Percentiles rank a stretch among this genome's conserved stretches.
Evolutionary conservation across 2,113 vertebrate genomes (phyloP).

Genomic region (Xenopus laevis): DNA sequence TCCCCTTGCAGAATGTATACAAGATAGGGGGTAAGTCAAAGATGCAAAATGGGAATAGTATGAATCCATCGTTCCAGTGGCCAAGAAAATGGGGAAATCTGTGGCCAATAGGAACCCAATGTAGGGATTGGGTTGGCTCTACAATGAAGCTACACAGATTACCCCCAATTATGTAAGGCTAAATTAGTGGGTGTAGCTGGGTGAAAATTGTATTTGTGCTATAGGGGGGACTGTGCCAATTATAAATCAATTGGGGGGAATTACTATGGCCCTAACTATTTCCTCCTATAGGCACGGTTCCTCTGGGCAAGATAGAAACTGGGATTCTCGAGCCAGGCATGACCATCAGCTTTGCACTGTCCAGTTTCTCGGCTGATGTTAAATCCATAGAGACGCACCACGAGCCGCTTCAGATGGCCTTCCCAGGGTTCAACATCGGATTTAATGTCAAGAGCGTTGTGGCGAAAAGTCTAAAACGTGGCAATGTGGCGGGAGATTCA

Average conservation of each 20-base stretch:
- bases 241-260: too few species aligned
- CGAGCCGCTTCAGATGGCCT: slow-evolving; percentile 59
- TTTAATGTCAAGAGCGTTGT: slow-evolving; percentile 70
- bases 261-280: too few species aligned
- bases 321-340: slow-evolving; percentile 73
- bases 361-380: slow-evolving; percentile 63
- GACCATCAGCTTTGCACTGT: slow-evolving; percentile 65
- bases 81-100: too few species aligned
- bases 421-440: slow-evolving; percentile 67
- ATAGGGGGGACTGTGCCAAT: too few species aligned
- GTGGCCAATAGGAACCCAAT: too few species aligned
- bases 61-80: too few species aligned
- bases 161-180: too few species aligned
- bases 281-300: slow-evolving; percentile 57
- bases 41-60: too few species aligned
- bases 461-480: slow-evolving; percentile 65
- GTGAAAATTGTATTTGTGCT: too few species aligned
- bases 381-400: slow-evolving; percentile 70
- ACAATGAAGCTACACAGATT: too few species aligned
- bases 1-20: slow-evolving; percentile 76
- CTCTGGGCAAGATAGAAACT: slow-evolving; percentile 63
- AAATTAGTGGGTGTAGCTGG: too few species aligned
- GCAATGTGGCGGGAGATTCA: slow-evolving; percentile 65
- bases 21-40: slow-evolving; percentile 68
- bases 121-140: too few species aligned